A percentile compares a stretch with the other conserved stretches of the same genome.
These are phyloP conservation scores for Aradophagus sp. DNA, from an alignment of 1,140 invertebrate species.

Conservation along the genomic window DNA sequence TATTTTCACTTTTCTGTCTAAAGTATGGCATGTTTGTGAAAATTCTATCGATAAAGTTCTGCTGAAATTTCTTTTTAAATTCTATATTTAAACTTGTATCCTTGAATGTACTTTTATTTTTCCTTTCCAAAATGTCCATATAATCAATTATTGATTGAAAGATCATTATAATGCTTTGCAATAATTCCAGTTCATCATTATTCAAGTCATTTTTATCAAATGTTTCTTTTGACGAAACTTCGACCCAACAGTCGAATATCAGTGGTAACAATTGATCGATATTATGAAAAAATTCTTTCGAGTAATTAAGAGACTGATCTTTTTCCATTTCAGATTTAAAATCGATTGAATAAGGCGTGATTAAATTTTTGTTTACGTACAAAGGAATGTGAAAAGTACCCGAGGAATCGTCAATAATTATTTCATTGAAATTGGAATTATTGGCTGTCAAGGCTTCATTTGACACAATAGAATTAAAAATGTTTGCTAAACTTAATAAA, in stretches of 20 bases:
- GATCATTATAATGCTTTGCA: constrained; percentile 77
- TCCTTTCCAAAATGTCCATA: constrained; percentile 69
- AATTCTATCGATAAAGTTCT: constrained; percentile 74
- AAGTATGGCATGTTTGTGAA: constrained; percentile 76
- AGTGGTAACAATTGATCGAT: constrained; percentile 80
- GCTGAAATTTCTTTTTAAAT: constrained; percentile 75
- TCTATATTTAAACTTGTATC: constrained; percentile 61
- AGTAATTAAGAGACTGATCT: constrained; percentile 30
- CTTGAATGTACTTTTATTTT: constrained; percentile 36
- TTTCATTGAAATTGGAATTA: constrained; percentile 13
- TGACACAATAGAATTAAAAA: constrained; percentile 74
- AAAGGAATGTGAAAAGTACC: constrained; percentile 48
- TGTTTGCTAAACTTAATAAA: constrained; percentile 78
- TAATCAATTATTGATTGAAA: constrained; percentile 76
- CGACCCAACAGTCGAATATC: constrained; percentile 83
- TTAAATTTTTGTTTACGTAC: constrained; percentile 41
- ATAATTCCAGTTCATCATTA: constrained; percentile 75
- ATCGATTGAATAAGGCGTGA: constrained; percentile 52
- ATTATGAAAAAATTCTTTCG: constrained; percentile 71
- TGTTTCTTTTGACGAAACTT: constrained; percentile 77
- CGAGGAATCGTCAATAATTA: constrained; percentile 24
- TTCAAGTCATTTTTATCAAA: constrained; percentile 53
- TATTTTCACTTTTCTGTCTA: constrained; percentile 20
- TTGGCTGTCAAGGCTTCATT: constrained; percentile 30
- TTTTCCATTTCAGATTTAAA: constrained; percentile 41